Percentiles rank a stretch among this genome's conserved stretches.
phyloP scores from a whole-genome alignment of 2,888 invertebrate species.

The Epirrita christyi region DNA sequence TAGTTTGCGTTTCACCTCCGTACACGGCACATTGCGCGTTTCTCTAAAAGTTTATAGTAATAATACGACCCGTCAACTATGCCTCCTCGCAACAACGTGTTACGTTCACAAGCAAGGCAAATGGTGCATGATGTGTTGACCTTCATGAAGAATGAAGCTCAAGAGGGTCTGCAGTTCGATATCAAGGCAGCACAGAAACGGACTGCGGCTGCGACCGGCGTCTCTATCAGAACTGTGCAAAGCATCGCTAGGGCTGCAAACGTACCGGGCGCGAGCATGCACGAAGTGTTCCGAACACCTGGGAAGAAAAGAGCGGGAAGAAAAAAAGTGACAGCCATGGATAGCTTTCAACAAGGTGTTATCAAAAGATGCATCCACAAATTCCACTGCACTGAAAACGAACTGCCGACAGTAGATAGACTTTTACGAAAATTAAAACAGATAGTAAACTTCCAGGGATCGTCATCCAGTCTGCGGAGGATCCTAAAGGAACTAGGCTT shows the following conservation, averaged over 20 bases:
- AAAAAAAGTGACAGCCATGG: constrained; percentile 40
- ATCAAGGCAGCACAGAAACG: constrained; percentile 31
- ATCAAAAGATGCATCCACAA: constrained; percentile 23
- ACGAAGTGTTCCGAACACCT: constrained; percentile 42
- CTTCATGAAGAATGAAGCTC: constrained; percentile 31
- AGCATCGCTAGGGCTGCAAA: constrained; percentile 21
- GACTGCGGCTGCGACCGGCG: constrained; percentile 31
- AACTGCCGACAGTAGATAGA: constrained; percentile 9
- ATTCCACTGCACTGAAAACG: constrained; percentile 17
- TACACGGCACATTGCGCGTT: neutral
- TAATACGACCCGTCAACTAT: neutral
- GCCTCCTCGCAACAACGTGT: constrained; percentile 13
- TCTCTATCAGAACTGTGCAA: constrained; percentile 26
- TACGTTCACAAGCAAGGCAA: constrained; percentile 18
- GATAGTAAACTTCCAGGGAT: constrained; percentile 14
- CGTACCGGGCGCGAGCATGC: neutral
- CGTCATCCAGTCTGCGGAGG: constrained; percentile 11
- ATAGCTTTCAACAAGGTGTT: constrained; percentile 8
- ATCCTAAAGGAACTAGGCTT: constrained; percentile 16
- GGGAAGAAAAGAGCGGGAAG: constrained; percentile 40
- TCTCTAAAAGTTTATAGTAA: neutral
- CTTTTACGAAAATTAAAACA: constrained; percentile 9
- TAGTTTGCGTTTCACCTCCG: constrained; percentile 23
- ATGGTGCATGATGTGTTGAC: constrained; percentile 26
- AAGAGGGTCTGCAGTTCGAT: constrained; percentile 24